Conservation (phyloP, 2,888 invertebrate species). For the Onthophagus sagittarius region DNA sequence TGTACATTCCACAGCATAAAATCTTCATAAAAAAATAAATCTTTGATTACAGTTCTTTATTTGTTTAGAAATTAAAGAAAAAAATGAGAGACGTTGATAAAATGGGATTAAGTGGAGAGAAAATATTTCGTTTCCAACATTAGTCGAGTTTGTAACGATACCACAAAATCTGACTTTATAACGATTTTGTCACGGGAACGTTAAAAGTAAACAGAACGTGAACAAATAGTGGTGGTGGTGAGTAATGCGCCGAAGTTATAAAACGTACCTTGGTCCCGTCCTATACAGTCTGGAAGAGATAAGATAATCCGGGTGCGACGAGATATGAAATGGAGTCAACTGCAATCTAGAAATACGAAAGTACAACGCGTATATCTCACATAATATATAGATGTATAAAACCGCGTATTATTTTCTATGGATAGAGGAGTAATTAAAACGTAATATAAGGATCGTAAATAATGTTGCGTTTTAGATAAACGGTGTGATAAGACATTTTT, state of each 20-base stretch:
- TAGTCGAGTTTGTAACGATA: neutral
- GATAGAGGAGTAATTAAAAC: neutral
- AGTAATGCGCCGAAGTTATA: neutral
- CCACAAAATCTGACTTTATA: neutral
- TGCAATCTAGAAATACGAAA: neutral
- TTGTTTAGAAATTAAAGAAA: too few relatives aligned
- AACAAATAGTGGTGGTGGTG: neutral
- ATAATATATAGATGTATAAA: too few relatives aligned
- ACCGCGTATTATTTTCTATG: too few relatives aligned
- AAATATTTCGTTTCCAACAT: too few relatives aligned
- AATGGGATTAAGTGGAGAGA: too few relatives aligned
- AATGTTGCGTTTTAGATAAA: neutral
- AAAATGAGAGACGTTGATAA: too few relatives aligned
- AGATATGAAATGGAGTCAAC: neutral
- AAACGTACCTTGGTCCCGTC: neutral
- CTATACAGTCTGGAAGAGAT: conserved; percentile 9
- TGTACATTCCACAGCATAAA: too few relatives aligned
- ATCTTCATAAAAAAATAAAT: too few relatives aligned
- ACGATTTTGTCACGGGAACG: neutral
- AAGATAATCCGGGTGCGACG: neutral
- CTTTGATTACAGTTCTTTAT: too few relatives aligned
- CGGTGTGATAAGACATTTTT: neutral
- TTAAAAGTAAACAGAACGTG: neutral
- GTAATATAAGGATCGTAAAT: neutral
- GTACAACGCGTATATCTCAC: neutral